Base-by-base conservation (phyloP, 2,797 vertebrate species). In the Protosalanx chinensis region DNA sequence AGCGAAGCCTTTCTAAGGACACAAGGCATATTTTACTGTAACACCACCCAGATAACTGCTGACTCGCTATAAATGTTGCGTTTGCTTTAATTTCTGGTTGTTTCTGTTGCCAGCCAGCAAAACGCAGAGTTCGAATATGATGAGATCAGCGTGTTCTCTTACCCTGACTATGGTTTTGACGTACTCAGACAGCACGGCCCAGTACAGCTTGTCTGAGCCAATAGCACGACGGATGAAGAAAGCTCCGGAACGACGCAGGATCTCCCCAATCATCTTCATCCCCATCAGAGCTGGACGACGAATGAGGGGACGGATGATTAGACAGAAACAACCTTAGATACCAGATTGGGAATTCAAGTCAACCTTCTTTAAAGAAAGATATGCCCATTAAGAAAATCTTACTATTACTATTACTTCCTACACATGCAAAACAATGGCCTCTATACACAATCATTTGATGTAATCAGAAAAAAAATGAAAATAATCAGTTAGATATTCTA, bases 181-280 rank as follows among this genome's bases (percentile, higher is more conserved):
- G 1, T 99, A 99, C 88, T 98, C 96, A 0, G 97, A 95, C 68
- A 99, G 94, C 57, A 99, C 94, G 0, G 96, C 95, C 96, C 98
- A 98, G 87, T 99, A 99, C 41, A 99, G 92, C 70, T 91, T 96
- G 82, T 99, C 93, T 49, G 96, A 94, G 16, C 96, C 92, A 0
- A 99, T 98, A 53, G 94, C 90, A 4, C 98, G 94, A 0, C 96
- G 92, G 88, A 99, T 99, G 71, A 95, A 99, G 82, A 99, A 99
- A 46, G 97, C 98, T 12, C 98, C 98, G 0, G 94, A 96, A 77
- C 95, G 95, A 49, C 97, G 93, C 12, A 99, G 84, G 32, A 99
- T 90, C 80, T 96, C 95, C 15, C 97, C 94, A 0, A 99, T 81
- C 72, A 99, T 84, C 81, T 94, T 96, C 98, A 99, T 98, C 73